phyloP scores from a whole-genome alignment of 2,888 invertebrate genomes.

The Brenthis daphne region DNA sequence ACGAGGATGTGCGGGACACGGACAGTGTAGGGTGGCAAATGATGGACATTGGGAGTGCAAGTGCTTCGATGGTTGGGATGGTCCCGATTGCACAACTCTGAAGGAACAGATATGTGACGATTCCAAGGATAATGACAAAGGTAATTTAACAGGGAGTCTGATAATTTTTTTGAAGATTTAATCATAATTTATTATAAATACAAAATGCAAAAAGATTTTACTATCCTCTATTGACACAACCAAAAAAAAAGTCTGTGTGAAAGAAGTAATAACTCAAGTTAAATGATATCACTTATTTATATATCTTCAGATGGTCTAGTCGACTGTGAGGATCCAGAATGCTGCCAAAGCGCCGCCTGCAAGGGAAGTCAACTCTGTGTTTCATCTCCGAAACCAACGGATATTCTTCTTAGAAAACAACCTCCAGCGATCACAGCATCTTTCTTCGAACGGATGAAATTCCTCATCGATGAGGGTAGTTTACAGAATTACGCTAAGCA shows the following conservation, averaged over 20 bases:
- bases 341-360: slow-evolving; percentile 92
- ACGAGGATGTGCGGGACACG: slow-evolving; percentile 92
- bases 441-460: slow-evolving; percentile 99
- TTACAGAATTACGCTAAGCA: slow-evolving; percentile 98
- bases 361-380: slow-evolving; percentile 95
- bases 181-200: too few relatives aligned
- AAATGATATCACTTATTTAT: not conserved
- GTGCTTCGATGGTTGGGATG: slow-evolving; percentile 98
- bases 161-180: too few relatives aligned
- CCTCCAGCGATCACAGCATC: slow-evolving; percentile 98
- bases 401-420: slow-evolving; percentile 96
- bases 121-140: slow-evolving; percentile 97
- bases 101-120: slow-evolving; percentile 97
- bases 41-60: slow-evolving; percentile 96
- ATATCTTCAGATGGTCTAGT: slow-evolving; percentile 91
- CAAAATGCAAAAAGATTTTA: too few relatives aligned
- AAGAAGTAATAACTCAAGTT: not conserved
- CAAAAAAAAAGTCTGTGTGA: too few relatives aligned
- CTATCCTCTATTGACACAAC: too few relatives aligned
- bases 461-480: slow-evolving; percentile 98
- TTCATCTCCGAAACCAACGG: slow-evolving; percentile 96
- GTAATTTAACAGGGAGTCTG: slow-evolving; percentile 71
- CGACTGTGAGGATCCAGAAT: slow-evolving; percentile 99
- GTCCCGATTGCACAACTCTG: slow-evolving; percentile 94
- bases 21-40: slow-evolving; percentile 92